These are phyloP conservation scores for Conomelus anceps DNA, from an alignment of 2,888 invertebrate genomes.

Conservation along the genomic window DNA sequence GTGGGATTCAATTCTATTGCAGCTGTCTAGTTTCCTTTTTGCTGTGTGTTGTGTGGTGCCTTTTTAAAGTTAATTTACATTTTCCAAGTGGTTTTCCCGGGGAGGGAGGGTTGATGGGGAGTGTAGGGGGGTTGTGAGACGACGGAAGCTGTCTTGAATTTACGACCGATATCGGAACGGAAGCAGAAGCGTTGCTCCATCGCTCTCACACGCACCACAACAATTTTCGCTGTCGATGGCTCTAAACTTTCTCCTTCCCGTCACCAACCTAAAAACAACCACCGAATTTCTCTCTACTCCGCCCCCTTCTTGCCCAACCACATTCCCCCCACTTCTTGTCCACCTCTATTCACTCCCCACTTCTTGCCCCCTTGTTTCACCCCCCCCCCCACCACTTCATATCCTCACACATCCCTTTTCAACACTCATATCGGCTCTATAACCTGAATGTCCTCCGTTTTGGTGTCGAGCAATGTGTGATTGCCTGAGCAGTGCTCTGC, in stretches of 20 bases:
- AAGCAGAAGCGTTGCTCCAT: background rate
- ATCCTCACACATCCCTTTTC: background rate
- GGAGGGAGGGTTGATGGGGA: background rate
- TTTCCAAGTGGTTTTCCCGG: background rate
- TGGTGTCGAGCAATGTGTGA: background rate
- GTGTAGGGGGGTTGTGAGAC: background rate
- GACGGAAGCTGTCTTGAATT: background rate
- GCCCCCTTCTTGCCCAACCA: too few relatives aligned
- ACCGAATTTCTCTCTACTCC: too few relatives aligned
- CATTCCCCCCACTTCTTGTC: too few relatives aligned
- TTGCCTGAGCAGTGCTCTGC: background rate
- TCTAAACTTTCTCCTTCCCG: background rate
- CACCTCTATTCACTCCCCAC: too few relatives aligned
- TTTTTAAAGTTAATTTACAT: background rate
- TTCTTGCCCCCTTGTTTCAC: too few relatives aligned
- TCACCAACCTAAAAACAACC: background rate
- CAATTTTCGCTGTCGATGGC: background rate
- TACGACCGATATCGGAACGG: background rate
- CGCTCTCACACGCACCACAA: background rate
- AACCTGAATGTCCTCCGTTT: background rate
- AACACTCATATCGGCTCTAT: background rate
- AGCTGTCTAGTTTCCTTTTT: too few relatives aligned
- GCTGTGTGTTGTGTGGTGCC: background rate
- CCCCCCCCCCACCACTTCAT: too few relatives aligned
- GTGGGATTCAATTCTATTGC: background rate